Base-by-base conservation (phyloP, 2,797 vertebrate genomes). In the Syngnathus acus region DNA sequence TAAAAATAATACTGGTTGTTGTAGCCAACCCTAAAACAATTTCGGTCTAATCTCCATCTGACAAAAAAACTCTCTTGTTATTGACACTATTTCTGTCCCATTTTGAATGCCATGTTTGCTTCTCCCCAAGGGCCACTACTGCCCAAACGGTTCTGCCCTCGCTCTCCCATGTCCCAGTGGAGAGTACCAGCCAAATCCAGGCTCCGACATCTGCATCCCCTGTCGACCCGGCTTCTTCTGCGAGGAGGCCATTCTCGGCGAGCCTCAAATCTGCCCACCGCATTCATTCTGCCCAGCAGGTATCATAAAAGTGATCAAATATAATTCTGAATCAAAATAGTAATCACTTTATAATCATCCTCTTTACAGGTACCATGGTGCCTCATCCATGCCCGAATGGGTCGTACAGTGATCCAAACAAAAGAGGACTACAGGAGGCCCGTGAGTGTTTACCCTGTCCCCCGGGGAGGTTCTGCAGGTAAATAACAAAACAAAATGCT, bases 401-500 rank as follows among this genome's bases (percentile, higher is more conserved):
- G 71, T 95, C 94, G 4, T 93, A 93, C 76, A 94, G 93, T 23
- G 79, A 79, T 62, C 69, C 75, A 57, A 86, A 92, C 23, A 68
- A 76, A 13, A 66, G 72, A 42, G 94, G 95, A 6, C 89, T 98
- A 51, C 91, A 84, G 75, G 89, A 92, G 38, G 88, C 93, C 70
- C 82, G 73, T 55, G 93, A 94, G 78, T 97, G 96, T 73, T 86
- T 92, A 53, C 72, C 92, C 1, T 99, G 95, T 75, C 92, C 92
- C 38, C 78, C 93, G 21, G 95, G 97, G 55, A 92, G 82, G 71
- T 96, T 93, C 82, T 98, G 96, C 93, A 95, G 94, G 95, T 94
- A 66, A 26, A 62, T 48, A n/a, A 48, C 21, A 17, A 7, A 9
- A 26, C 23, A 11, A 32, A 37, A 38, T 40, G 7, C 19, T 38